These are phyloP conservation scores for Carterocephalus palaemon DNA, from an alignment of 2,888 invertebrate genomes.

Conservation along the genomic window DNA sequence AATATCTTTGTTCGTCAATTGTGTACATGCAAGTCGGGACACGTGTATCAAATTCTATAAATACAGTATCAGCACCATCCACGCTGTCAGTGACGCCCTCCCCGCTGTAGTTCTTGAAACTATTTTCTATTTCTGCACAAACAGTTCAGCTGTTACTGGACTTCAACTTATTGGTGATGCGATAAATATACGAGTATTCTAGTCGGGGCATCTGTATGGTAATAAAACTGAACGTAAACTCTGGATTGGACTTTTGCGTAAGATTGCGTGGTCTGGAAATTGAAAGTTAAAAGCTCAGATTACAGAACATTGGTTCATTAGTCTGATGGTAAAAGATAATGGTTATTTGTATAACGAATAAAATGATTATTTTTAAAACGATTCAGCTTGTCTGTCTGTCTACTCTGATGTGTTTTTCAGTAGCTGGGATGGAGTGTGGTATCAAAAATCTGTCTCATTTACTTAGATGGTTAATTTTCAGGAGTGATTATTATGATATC, in stretches of 20 bases:
- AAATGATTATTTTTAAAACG: too few relatives aligned
- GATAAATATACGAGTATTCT: constrained; percentile 60
- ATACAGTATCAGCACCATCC: constrained; percentile 9
- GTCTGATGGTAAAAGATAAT: too few relatives aligned
- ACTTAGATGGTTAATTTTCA: too few relatives aligned
- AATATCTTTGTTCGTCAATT: not conserved
- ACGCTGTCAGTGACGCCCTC: constrained; percentile 43
- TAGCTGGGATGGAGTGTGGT: too few relatives aligned
- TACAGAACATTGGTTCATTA: too few relatives aligned
- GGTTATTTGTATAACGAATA: too few relatives aligned
- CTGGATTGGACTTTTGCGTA: constrained; percentile 1
- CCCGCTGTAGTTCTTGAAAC: constrained; percentile 73
- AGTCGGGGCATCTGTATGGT: constrained; percentile 35
- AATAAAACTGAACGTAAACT: constrained; percentile 15
- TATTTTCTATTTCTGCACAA: constrained; percentile 75
- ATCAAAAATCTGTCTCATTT: too few relatives aligned
- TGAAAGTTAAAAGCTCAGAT: too few relatives aligned
- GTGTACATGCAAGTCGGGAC: constrained; percentile 2
- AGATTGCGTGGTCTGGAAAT: too few relatives aligned
- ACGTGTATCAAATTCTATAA: constrained; percentile 21
- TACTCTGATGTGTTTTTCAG: too few relatives aligned
- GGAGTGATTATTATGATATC: too few relatives aligned
- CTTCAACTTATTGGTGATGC: constrained; percentile 55
- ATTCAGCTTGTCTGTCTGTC: too few relatives aligned
- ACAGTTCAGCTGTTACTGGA: constrained; percentile 69